These are phyloP conservation scores for Pantala flavescens DNA, from an alignment of 1,140 invertebrate genomes.

Conservation along the genomic window DNA sequence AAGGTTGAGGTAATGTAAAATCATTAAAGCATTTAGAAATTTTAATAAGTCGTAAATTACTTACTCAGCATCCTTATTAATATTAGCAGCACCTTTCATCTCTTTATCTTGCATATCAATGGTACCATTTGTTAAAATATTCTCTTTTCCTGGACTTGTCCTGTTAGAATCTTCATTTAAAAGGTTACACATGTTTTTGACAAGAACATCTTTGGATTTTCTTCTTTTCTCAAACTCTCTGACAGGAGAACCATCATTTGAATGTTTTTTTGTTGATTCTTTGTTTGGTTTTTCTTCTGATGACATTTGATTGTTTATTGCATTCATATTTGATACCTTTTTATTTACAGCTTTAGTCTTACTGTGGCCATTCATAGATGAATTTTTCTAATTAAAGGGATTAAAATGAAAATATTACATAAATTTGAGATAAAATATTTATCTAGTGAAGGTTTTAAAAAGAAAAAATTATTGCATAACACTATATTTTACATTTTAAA, in stretches of 20 bases:
- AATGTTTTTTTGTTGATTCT: not conserved
- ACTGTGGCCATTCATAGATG: not conserved
- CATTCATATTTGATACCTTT: not conserved
- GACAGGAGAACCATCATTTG: not conserved
- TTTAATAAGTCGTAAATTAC: not conserved
- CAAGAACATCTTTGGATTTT: not conserved
- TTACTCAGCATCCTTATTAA: not conserved
- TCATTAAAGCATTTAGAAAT: not conserved
- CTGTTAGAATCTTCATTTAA: not conserved
- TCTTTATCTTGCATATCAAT: not conserved
- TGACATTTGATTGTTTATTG: not conserved
- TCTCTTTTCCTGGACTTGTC: not conserved
- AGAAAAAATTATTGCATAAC: too few relatives aligned
- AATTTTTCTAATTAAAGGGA: not conserved
- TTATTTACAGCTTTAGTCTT: not conserved
- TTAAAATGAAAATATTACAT: too few relatives aligned
- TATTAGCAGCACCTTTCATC: not conserved
- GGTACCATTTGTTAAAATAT: not conserved
- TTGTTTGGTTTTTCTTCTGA: not conserved
- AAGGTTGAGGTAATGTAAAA: not conserved
- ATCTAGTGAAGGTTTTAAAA: too few relatives aligned
- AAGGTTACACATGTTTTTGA: not conserved
- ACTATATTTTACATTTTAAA: too few relatives aligned
- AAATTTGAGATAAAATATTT: too few relatives aligned
- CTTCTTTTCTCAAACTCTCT: not conserved